phyloP scores from a whole-genome alignment of 92 coral and sea anemone genomes.

The Umimayanthus chanpuru region DNA sequence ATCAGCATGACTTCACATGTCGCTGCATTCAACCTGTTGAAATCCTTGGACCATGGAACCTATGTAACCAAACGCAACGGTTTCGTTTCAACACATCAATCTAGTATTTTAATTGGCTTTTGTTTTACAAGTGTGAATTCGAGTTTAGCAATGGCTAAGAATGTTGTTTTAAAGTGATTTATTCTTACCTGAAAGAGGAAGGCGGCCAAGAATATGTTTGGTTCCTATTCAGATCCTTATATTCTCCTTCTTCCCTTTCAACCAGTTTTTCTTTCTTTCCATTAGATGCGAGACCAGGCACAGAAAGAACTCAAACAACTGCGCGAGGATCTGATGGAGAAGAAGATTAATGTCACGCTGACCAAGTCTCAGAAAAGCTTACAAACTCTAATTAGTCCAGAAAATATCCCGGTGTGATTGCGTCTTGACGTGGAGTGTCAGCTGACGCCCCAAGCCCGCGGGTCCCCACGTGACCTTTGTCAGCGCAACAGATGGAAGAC shows the following conservation, averaged over 20 bases:
- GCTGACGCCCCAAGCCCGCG: background rate
- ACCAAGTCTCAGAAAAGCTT: conserved; percentile 85
- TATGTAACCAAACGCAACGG: no score
- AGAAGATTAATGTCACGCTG: conserved; percentile 90
- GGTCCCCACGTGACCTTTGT: background rate
- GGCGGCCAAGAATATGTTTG: background rate
- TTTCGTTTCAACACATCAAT: no score
- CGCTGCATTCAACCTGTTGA: no score
- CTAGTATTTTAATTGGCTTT: no score
- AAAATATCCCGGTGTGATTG: conserved; percentile 69
- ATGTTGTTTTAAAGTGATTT: no score
- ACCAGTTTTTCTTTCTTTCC: background rate
- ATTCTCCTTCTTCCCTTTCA: background rate
- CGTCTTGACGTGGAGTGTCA: background rate
- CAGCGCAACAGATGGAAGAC: background rate
- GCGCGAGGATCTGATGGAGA: conserved; percentile 90
- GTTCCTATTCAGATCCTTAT: background rate
- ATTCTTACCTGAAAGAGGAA: background rate
- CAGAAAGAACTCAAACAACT: conserved; percentile 91
- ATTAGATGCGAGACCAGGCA: conserved; percentile 91
- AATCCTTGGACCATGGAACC: no score
- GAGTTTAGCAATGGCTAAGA: no score
- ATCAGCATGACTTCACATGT: no score
- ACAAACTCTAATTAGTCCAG: conserved; percentile 66
- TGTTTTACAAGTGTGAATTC: no score